Conservation (phyloP, 2,888 invertebrate species). For the Poecilobothrus nobilitatus region DNA sequence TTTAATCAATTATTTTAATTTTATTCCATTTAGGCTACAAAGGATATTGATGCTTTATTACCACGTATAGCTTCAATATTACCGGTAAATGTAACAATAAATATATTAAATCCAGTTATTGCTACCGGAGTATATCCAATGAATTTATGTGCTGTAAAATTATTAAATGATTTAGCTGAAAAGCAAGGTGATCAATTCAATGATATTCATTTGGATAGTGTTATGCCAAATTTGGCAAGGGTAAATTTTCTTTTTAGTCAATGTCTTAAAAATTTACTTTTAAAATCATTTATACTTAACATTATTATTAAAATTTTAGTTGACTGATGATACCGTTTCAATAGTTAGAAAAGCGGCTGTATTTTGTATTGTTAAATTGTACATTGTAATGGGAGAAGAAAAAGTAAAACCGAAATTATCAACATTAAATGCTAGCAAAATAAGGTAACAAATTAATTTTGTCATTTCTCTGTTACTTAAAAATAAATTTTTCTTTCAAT, state of each 20-base stretch:
- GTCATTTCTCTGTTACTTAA: too few relatives aligned
- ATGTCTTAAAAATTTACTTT: background rate
- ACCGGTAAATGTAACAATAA: constrained; percentile 69
- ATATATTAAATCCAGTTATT: constrained; percentile 67
- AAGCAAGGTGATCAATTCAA: constrained; percentile 62
- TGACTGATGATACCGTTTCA: constrained; percentile 86
- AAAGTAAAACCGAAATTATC: constrained; percentile 71
- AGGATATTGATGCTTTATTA: constrained; percentile 78
- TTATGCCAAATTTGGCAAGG: constrained; percentile 84
- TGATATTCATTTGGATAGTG: constrained; percentile 63
- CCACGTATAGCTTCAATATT: constrained; percentile 67
- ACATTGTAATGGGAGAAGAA: constrained; percentile 81
- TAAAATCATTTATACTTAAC: background rate
- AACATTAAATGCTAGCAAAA: constrained; percentile 80
- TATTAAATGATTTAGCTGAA: constrained; percentile 77
- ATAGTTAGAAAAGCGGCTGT: constrained; percentile 92
- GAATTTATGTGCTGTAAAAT: constrained; percentile 86
- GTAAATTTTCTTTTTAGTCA: constrained; percentile 43
- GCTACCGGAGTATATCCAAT: constrained; percentile 79
- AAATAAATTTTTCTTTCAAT: background rate
- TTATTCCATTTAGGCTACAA: constrained; percentile 51
- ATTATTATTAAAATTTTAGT: constrained; percentile 45
- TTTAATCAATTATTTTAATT: background rate
- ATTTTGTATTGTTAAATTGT: constrained; percentile 93
- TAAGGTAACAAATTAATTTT: constrained; percentile 48